Conservation (phyloP, 2,888 invertebrate species). For the Heliothis peltigera region DNA sequence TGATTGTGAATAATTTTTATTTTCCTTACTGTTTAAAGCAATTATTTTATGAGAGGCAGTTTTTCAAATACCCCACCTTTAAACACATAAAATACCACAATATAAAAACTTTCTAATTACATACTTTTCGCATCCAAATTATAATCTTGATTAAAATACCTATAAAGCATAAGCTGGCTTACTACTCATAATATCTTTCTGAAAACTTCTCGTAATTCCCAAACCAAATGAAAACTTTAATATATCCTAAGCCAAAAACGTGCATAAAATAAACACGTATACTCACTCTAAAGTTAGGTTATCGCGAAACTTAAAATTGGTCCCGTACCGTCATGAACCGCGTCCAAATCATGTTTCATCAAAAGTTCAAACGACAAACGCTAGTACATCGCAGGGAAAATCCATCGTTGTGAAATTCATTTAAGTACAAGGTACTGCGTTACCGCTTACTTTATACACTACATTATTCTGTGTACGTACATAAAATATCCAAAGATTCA, state of each 20-base stretch:
- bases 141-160: not conserved
- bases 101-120: too few relatives aligned
- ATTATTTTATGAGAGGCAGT: too few relatives aligned
- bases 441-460: constrained; percentile 70
- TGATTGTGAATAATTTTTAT: too few relatives aligned
- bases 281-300: constrained; percentile 23
- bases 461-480: constrained; percentile 74
- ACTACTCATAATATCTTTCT: not conserved
- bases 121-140: not conserved
- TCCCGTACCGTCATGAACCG: constrained; percentile 14
- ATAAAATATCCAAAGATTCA: constrained; percentile 79
- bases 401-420: constrained; percentile 73
- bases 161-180: not conserved
- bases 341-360: constrained; percentile 38
- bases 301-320: constrained; percentile 44
- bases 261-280: constrained; percentile 29
- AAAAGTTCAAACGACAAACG: constrained; percentile 43
- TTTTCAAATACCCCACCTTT: too few relatives aligned
- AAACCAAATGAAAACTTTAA: not conserved
- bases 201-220: not conserved
- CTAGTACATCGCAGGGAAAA: constrained; percentile 50
- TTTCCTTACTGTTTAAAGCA: too few relatives aligned
- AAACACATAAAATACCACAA: too few relatives aligned
- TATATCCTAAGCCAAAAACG: not conserved
- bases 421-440: constrained; percentile 68